Evolutionary conservation across 2,888 invertebrate genomes (phyloP).

Genomic region (Hartigia nigra): DNA sequence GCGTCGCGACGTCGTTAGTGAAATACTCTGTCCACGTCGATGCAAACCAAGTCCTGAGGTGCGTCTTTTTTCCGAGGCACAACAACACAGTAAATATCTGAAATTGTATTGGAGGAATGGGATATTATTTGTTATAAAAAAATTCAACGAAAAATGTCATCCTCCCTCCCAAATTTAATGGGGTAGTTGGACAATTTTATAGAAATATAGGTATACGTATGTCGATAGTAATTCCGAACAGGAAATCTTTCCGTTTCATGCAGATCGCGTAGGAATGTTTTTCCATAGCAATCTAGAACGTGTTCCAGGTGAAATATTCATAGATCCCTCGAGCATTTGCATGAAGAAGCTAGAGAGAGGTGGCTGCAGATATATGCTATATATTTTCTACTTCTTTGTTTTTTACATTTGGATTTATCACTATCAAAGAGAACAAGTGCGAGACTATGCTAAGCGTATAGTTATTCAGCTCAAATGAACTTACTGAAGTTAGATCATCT

Average conservation of each 20-base stretch:
- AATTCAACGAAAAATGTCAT: neutral
- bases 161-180: neutral
- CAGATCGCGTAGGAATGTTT: neutral
- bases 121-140: neutral
- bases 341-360: neutral
- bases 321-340: neutral
- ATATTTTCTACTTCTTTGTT: neutral
- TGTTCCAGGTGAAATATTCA: neutral
- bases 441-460: neutral
- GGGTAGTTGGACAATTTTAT: neutral
- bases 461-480: neutral
- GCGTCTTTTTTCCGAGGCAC: conserved; percentile 39
- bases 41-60: conserved; percentile 47
- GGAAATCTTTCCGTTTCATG: neutral
- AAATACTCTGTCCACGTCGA: conserved; percentile 51
- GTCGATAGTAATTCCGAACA: neutral
- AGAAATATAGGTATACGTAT: neutral
- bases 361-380: neutral
- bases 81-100: conserved; percentile 54
- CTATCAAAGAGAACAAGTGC: neutral
- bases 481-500: neutral
- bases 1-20: conserved; percentile 47
- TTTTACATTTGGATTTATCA: neutral
- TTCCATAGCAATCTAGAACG: neutral
- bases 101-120: conserved; percentile 3